These are phyloP conservation scores for Diaprepes abbreviatus DNA, from an alignment of 2,888 invertebrate species.

Conservation along the genomic window DNA sequence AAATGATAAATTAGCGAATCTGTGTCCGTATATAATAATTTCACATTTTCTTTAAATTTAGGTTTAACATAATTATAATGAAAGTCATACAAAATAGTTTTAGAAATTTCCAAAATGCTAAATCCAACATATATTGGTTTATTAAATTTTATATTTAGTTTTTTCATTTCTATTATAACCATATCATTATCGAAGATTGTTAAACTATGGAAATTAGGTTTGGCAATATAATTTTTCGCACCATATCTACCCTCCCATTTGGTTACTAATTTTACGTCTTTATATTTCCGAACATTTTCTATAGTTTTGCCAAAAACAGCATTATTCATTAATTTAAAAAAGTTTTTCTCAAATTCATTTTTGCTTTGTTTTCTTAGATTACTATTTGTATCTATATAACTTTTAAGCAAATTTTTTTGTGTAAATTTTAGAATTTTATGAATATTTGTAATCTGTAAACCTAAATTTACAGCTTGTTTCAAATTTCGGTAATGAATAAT, in stretches of 20 bases:
- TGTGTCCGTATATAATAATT: slow-evolving; percentile 44
- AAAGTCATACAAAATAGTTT: slow-evolving; percentile 52
- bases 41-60: slow-evolving; percentile 38
- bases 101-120: slow-evolving; percentile 56
- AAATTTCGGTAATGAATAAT: slow-evolving; percentile 32
- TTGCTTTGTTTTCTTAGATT: slow-evolving; percentile 2
- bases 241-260: slow-evolving; percentile 43
- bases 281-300: too few species aligned
- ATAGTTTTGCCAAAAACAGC: slow-evolving; percentile 49
- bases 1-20: too few species aligned
- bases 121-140: slow-evolving; percentile 55
- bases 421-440: slow-evolving; percentile 16
- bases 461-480: slow-evolving; percentile 18
- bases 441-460: slow-evolving; percentile 12
- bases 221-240: slow-evolving; percentile 39
- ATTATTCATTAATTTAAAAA: slow-evolving; percentile 50
- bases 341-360: slow-evolving; percentile 36
- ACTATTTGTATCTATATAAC: slow-evolving; percentile 14
- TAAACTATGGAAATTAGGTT: slow-evolving; percentile 51
- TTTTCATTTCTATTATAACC: too few species aligned
- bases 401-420: slow-evolving; percentile 11
- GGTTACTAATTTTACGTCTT: slow-evolving; percentile 39
- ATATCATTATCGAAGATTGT: slow-evolving; percentile 24
- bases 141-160: slow-evolving; percentile 39
- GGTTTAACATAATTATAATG: slow-evolving; percentile 51